Conservation (phyloP, 2,113 vertebrate species). For the Strigops habroptila region DNA sequence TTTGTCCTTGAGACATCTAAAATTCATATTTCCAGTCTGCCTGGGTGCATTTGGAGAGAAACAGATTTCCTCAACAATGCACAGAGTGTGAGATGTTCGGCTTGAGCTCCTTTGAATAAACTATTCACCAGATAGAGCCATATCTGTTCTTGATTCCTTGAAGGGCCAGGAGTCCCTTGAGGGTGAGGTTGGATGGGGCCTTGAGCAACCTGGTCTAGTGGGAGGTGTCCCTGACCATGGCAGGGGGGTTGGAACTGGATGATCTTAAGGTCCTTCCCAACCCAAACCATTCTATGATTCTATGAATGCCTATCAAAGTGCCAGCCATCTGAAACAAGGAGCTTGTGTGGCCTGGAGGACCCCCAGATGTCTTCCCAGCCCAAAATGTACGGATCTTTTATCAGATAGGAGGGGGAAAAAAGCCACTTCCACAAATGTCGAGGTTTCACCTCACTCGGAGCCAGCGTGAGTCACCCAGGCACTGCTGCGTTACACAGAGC, state of each 20-base stretch:
- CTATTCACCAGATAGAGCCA: not conserved
- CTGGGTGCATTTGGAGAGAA: not conserved
- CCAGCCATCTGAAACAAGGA: not conserved
- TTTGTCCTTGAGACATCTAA: not conserved
- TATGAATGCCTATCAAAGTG: not conserved
- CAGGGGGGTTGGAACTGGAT: not conserved
- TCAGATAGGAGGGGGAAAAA: not conserved
- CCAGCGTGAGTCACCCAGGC: not conserved
- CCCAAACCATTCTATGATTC: not conserved
- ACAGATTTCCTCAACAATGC: not conserved
- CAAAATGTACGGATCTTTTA: not conserved
- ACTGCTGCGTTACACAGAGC: not conserved
- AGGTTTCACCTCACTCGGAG: not conserved
- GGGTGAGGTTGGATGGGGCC: not conserved
- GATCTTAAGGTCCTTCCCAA: not conserved
- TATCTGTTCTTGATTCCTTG: not conserved
- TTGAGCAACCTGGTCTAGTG: not conserved
- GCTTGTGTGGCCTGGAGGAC: not conserved
- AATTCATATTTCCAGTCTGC: not conserved
- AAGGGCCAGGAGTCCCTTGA: not conserved
- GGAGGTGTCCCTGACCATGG: not conserved
- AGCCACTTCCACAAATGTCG: not conserved
- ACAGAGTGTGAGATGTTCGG: fast-evolving
- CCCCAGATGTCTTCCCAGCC: not conserved
- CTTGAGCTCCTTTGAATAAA: not conserved